Percentiles rank a stretch among this genome's conserved stretches.
Evolutionary conservation across 2,888 invertebrate genomes (phyloP).

Genomic region (Platycheirus albimanus): DNA sequence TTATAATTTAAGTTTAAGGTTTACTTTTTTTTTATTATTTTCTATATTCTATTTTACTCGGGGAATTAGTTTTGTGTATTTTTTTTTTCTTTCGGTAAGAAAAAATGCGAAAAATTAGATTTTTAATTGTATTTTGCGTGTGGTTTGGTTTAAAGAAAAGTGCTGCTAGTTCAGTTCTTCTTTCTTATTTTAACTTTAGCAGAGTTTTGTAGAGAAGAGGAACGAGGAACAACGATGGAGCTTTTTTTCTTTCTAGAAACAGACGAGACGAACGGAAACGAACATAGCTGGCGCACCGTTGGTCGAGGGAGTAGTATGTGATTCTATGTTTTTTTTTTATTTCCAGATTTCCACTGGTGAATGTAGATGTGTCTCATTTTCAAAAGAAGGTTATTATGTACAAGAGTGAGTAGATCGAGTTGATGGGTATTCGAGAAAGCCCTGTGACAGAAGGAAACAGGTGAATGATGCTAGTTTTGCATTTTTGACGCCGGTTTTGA

Average conservation of each 20-base stretch:
- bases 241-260: conserved; percentile 60
- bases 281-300: conserved; percentile 37
- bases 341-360: neutral
- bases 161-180: conserved; percentile 66
- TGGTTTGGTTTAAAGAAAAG: conserved; percentile 56
- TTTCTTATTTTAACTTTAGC: conserved; percentile 71
- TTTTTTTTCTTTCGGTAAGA: conserved; percentile 40
- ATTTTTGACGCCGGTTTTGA: conserved; percentile 63
- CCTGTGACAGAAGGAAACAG: neutral
- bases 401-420: neutral
- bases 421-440: no score
- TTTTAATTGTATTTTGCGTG: conserved; percentile 70
- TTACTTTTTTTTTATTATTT: conserved; percentile 42
- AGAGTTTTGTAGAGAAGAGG: conserved; percentile 67
- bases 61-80: conserved; percentile 52
- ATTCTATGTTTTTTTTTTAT: conserved; percentile 60
- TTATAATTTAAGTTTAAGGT: conserved; percentile 67
- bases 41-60: conserved; percentile 59
- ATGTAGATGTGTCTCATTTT: conserved; percentile 30
- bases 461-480: neutral
- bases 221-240: conserved; percentile 71
- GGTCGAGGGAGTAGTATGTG: conserved; percentile 39
- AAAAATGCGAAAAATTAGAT: conserved; percentile 74
- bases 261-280: conserved; percentile 17
- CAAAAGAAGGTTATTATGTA: neutral